phyloP scores from a whole-genome alignment of 2,113 vertebrate species.

The Heliornis fulica region DNA sequence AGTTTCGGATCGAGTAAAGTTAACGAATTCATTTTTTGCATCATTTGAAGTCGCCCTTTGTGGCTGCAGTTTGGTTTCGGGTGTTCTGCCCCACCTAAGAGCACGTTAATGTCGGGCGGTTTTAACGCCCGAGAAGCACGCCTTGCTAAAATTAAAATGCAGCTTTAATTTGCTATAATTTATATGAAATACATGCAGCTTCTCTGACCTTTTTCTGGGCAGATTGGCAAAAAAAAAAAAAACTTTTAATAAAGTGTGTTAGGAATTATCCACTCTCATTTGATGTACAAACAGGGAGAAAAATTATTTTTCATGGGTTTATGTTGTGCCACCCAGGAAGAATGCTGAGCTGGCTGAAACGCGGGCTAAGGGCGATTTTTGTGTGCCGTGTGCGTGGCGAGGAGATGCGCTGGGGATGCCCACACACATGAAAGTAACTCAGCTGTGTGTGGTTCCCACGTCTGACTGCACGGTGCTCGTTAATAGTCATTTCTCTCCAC shows the following conservation, averaged over 20 bases:
- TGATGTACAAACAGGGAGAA: rapidly evolving
- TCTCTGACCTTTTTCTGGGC: not conserved
- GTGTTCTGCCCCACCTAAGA: not conserved
- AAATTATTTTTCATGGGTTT: rapidly evolving
- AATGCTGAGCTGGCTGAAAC: not conserved
- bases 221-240: not conserved
- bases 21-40: not conserved
- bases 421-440: rapidly evolving
- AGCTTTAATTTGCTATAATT: rapidly evolving
- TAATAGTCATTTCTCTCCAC: not conserved
- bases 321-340: not conserved
- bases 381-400: not conserved
- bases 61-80: not conserved
- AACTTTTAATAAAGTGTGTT: rapidly evolving
- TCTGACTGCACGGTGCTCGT: not conserved
- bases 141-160: rapidly evolving
- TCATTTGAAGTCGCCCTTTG: not conserved
- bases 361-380: rapidly evolving
- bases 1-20: not conserved
- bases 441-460: not conserved
- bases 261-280: rapidly evolving
- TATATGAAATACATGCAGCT: rapidly evolving
- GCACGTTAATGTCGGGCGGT: rapidly evolving
- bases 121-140: not conserved
- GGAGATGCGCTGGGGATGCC: not conserved